A percentile compares a stretch with the other conserved stretches of the same genome.
Conservation (phyloP, 2,888 invertebrate genomes). For the Machimus rusticus region DNA sequence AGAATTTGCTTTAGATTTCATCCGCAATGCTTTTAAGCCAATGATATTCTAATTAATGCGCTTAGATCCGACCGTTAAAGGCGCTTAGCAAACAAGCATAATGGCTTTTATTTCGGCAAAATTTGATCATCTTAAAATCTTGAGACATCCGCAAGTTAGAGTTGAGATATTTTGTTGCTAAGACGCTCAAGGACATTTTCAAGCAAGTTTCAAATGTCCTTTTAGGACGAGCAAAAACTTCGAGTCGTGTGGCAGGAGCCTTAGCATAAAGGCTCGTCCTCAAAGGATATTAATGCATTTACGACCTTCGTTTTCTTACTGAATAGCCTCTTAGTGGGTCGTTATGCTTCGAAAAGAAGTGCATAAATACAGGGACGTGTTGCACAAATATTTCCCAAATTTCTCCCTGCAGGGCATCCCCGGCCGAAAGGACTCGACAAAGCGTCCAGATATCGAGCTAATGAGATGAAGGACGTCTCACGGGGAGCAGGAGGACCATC, state of each 20-base stretch:
- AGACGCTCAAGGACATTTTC: neutral
- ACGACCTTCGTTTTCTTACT: constrained; percentile 19
- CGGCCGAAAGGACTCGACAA: neutral
- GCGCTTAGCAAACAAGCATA: neutral
- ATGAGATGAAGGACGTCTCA: constrained; percentile 9
- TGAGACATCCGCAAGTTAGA: neutral
- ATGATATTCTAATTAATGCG: neutral
- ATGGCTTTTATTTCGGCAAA: neutral
- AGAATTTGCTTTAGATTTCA: neutral
- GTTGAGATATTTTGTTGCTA: neutral
- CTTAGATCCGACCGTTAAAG: neutral
- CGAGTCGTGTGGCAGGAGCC: constrained; percentile 12
- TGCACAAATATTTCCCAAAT: constrained; percentile 26
- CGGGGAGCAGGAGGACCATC: neutral
- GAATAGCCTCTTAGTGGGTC: neutral
- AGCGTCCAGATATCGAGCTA: neutral
- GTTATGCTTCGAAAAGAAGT: neutral
- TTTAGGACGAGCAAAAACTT: neutral
- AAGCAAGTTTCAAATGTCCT: neutral
- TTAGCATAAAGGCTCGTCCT: neutral
- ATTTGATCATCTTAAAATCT: neutral
- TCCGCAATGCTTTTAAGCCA: neutral
- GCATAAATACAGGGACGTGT: neutral
- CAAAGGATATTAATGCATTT: constrained; percentile 31
- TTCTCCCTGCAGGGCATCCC: constrained; percentile 2